Evolutionary conservation across 2,797 vertebrate genomes (phyloP), one percentile per base, ranked within the genome.

Genomic region (Intellagama lesueurii): DNA sequence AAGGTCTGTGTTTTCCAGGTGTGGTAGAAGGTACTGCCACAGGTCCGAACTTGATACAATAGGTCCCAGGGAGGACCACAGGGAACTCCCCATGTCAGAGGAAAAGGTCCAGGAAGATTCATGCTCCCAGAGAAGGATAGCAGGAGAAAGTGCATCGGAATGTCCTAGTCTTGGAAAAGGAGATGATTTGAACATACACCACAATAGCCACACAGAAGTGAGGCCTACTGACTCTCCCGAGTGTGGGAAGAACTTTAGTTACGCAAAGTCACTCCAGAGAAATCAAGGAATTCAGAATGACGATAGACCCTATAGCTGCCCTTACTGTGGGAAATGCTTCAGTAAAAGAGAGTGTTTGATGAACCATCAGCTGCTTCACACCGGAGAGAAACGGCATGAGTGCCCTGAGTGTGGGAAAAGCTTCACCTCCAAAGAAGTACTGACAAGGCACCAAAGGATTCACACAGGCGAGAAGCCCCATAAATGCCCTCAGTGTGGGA

Each of bases 161-260:
- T 68, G 32, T 91, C 92, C 97, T 97, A 92, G 94, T 92, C 85
- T 78, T 97, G 19, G 24, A 56, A 47, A 60, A 30, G n/a, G n/a
- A n/a, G 52, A 64, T 26, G 2, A 85, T 17, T 49, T 82, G 68
- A 17, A 40, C 35, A 30, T 24, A 32, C 24, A 35, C 9, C 47
- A 81, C 6, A 49, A 66, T n/a, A n/a, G 80, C 19, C 75, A 70
- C 47, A 44, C 83, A 12, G 96, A 97, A 1, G 97, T 97, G 76
- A 95, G 96, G 68, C 97, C 97, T 0, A 97, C 96, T 69, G 32
- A 92, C 92, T 98, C 97, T 92, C 94, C 93, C 84, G 75, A 97
- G 7, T 81, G 69, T 64, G 66, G 56, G 60, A 83, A 87, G 76
- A 26, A n/a, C n/a, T n/a, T n/a, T n/a, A n/a, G n/a, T n/a, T n/a